Percentiles rank a stretch among this genome's conserved stretches.
Conservation (phyloP, 2,888 invertebrate species). For the Lochmaea capreae region DNA sequence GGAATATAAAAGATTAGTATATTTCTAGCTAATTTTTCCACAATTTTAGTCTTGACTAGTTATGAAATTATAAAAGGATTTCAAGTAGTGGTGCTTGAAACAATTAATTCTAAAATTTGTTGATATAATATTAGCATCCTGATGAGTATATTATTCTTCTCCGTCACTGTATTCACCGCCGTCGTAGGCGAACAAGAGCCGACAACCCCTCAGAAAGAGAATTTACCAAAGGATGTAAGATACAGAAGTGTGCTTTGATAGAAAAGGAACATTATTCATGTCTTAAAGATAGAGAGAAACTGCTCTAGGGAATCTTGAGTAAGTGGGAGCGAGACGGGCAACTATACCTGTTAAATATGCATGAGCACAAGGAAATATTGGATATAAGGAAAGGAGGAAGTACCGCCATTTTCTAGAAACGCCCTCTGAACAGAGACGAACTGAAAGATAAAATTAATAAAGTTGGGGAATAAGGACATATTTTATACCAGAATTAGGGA, state of each 20-base stretch:
- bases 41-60: too few relatives aligned
- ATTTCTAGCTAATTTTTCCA: too few relatives aligned
- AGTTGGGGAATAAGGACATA: background rate
- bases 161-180: conserved; percentile 25
- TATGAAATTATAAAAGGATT: too few relatives aligned
- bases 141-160: background rate
- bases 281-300: conserved; percentile 51
- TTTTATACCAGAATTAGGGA: background rate
- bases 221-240: conserved; percentile 51
- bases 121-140: background rate
- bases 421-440: conserved; percentile 52
- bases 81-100: too few relatives aligned
- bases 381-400: conserved; percentile 64
- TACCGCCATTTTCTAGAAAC: conserved; percentile 62
- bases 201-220: conserved; percentile 45
- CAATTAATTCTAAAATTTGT: too few relatives aligned
- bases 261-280: conserved; percentile 49
- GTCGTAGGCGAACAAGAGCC: conserved; percentile 38
- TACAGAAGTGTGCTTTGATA: conserved; percentile 41
- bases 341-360: conserved; percentile 63
- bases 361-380: conserved; percentile 64
- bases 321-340: conserved; percentile 44
- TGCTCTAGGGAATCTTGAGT: conserved; percentile 15
- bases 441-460: conserved; percentile 12
- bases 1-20: too few relatives aligned